Evolutionary conservation across 2,888 invertebrate species (phyloP).

Genomic region (Priocnemis perturbator): DNA sequence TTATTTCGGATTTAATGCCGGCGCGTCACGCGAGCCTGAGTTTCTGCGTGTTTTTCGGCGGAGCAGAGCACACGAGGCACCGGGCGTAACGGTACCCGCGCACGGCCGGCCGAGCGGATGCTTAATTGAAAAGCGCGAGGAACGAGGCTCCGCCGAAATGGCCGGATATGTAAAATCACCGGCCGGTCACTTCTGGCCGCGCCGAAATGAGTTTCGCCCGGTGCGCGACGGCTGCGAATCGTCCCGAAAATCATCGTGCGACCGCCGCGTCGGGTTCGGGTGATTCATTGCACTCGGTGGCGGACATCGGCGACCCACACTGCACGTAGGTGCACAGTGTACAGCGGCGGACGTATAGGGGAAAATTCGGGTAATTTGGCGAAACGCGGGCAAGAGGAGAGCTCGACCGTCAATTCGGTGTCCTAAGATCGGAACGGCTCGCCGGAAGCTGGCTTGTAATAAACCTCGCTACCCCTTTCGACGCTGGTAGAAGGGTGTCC

Average conservation of each 20-base stretch:
- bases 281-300: too few relatives aligned
- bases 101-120: constrained; percentile 17
- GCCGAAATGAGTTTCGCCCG: constrained; percentile 29
- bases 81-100: constrained; percentile 20
- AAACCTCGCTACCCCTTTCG: too few relatives aligned
- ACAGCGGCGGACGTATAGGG: too few relatives aligned
- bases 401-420: too few relatives aligned
- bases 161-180: constrained; percentile 41
- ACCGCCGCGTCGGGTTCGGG: too few relatives aligned
- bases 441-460: too few relatives aligned
- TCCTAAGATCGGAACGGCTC: too few relatives aligned
- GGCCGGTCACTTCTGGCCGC: constrained; percentile 15
- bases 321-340: too few relatives aligned
- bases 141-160: constrained; percentile 14
- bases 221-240: constrained; percentile 26
- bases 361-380: too few relatives aligned
- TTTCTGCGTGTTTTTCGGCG: constrained; percentile 13
- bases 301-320: too few relatives aligned
- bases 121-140: constrained; percentile 22
- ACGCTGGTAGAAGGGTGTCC: too few relatives aligned
- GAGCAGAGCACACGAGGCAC: neutral
- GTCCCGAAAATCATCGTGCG: constrained; percentile 3
- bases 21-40: constrained; percentile 57
- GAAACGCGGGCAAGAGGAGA: too few relatives aligned
- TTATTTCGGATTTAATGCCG: constrained; percentile 54